Conservation (phyloP, 1,140 invertebrate species). For the Calephelis nemesis region DNA sequence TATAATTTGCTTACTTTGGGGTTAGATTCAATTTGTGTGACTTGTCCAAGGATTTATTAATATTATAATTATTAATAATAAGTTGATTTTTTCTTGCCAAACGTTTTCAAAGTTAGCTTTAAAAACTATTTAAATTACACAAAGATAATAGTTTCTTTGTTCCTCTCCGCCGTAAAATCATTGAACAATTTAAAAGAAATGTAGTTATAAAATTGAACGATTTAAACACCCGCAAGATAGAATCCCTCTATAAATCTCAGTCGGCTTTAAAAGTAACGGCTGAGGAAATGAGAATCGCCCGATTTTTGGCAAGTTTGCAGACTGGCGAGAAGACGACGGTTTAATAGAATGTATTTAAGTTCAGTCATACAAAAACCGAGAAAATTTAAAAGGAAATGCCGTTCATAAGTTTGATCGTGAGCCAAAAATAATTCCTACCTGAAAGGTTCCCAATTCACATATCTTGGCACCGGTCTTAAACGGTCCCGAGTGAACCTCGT, state of each 20-base stretch:
- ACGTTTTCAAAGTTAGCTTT: too few species aligned
- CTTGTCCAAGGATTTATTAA: too few species aligned
- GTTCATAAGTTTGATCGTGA: constrained; percentile 60
- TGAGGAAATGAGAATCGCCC: constrained; percentile 26
- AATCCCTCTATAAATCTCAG: constrained; percentile 26
- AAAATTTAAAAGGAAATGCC: constrained; percentile 54
- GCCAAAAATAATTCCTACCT: constrained; percentile 71
- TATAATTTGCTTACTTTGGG: too few species aligned
- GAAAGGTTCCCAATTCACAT: constrained; percentile 58
- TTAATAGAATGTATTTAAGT: constrained; percentile 53
- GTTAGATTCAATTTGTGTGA: too few species aligned
- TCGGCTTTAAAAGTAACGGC: constrained; percentile 30
- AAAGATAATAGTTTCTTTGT: constrained; percentile 9
- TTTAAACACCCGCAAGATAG: constrained; percentile 18
- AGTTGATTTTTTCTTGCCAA: neutral
- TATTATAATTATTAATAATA: constrained; percentile 13
- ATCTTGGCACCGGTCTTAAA: constrained; percentile 63
- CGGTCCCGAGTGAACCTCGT: constrained; percentile 41
- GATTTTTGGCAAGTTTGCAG: constrained; percentile 41
- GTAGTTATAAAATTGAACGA: constrained; percentile 17
- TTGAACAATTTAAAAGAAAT: constrained; percentile 16
- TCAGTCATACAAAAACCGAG: constrained; percentile 50
- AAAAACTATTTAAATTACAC: neutral
- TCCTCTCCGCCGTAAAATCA: constrained; percentile 1
- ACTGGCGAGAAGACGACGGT: constrained; percentile 33